phyloP scores from a whole-genome alignment of 2,113 vertebrate genomes.

The Trinectes maculatus region DNA sequence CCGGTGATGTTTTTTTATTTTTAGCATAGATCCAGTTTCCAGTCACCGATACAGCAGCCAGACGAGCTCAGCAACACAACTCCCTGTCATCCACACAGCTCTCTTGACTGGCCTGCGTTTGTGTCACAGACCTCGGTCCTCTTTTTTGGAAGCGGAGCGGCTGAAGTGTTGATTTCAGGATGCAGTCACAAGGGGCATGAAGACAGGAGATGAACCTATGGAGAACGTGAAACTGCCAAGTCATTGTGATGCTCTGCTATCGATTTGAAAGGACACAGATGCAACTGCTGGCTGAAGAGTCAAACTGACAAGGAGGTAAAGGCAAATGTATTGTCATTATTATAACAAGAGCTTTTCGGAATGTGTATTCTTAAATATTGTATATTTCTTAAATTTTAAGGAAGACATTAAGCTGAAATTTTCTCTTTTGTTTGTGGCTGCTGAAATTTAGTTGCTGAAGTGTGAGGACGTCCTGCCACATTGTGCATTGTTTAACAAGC shows the following conservation, averaged over 20 bases:
- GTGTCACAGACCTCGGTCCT: background rate
- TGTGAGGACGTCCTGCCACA: background rate
- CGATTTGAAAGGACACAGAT: constrained; percentile 30
- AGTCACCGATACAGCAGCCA: constrained; percentile 54
- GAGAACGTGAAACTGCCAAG: constrained; percentile 58
- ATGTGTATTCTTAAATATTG: background rate
- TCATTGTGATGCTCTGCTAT: constrained; percentile 64
- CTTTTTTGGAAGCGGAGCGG: constrained; percentile 19
- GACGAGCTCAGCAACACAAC: constrained; percentile 50
- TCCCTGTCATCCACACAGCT: constrained; percentile 14
- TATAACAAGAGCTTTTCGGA: background rate
- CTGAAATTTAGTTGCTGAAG: constrained; percentile 1
- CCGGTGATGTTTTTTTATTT: constrained; percentile 75
- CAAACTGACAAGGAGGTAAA: constrained; percentile 31
- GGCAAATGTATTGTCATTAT: background rate
- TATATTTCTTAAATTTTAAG: background rate
- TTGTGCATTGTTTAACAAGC: background rate
- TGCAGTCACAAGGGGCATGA: background rate
- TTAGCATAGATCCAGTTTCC: constrained; percentile 81
- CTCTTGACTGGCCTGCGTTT: background rate
- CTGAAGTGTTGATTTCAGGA: constrained; percentile 10
- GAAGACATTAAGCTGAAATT: background rate
- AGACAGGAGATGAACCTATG: constrained; percentile 13
- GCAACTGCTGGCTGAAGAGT: constrained; percentile 14
- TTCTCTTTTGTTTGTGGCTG: background rate